These are phyloP conservation scores for Sclerodermus sp. DNA, from an alignment of 2,888 invertebrate species.

Conservation along the genomic window DNA sequence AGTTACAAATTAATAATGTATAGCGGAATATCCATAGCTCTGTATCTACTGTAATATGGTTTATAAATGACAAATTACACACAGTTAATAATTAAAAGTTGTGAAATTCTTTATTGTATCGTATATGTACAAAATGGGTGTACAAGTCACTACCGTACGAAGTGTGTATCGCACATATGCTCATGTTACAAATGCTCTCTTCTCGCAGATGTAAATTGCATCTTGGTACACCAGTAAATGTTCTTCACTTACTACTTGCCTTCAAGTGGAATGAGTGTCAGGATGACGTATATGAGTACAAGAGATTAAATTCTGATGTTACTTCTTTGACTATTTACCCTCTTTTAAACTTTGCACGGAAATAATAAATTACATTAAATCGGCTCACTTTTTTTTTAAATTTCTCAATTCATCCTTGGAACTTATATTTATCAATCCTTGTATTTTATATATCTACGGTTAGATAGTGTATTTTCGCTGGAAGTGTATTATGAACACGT, in stretches of 20 bases:
- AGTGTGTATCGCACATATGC: too few relatives aligned
- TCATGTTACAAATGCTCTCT: too few relatives aligned
- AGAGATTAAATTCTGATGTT: constrained; percentile 20
- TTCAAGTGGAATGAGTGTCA: constrained; percentile 49
- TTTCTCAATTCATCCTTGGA: constrained; percentile 9
- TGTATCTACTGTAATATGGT: too few relatives aligned
- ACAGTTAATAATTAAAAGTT: constrained; percentile 35
- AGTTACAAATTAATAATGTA: too few relatives aligned
- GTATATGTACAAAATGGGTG: constrained; percentile 58
- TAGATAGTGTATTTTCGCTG: constrained; percentile 25
- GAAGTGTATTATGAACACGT: constrained; percentile 28
- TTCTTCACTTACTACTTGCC: constrained; percentile 34
- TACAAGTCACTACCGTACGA: constrained; percentile 47
- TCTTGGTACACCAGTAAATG: constrained; percentile 36
- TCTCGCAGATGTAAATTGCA: too few relatives aligned
- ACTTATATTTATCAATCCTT: not conserved
- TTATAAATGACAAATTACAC: too few relatives aligned
- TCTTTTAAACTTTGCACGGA: constrained; percentile 34
- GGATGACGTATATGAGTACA: constrained; percentile 36
- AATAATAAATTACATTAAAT: constrained; percentile 37
- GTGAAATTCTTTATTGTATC: constrained; percentile 57
- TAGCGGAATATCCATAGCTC: too few relatives aligned
- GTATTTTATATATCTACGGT: constrained; percentile 18
- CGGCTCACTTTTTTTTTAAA: constrained; percentile 17
- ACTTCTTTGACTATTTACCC: constrained; percentile 15